phyloP scores from a whole-genome alignment of 2,888 invertebrate genomes.

The Cephus spinipes region DNA sequence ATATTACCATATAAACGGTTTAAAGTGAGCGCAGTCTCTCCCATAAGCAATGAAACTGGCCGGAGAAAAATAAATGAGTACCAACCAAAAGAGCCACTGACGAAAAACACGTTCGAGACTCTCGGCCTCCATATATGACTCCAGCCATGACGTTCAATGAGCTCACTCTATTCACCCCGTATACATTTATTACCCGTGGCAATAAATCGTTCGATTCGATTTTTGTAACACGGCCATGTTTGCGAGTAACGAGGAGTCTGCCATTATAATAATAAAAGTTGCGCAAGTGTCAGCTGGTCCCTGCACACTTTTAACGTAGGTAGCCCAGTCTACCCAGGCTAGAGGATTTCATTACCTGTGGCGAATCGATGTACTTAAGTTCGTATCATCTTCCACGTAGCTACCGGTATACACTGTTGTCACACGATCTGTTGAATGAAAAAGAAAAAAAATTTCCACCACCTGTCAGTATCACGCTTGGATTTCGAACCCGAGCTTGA shows the following conservation, averaged over 20 bases:
- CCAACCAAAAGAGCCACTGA: not conserved
- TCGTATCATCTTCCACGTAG: slow-evolving; percentile 51
- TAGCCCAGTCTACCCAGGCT: not conserved
- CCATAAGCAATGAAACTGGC: slow-evolving; percentile 1
- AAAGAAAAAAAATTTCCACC: not conserved
- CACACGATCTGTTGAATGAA: slow-evolving; percentile 46
- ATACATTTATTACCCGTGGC: not conserved
- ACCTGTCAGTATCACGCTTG: not conserved
- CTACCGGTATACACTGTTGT: slow-evolving; percentile 60
- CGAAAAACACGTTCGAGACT: slow-evolving; percentile 2
- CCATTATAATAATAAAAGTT: not conserved
- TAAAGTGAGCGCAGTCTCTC: not conserved
- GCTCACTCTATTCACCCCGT: not conserved
- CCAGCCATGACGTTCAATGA: not conserved
- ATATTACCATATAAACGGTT: slow-evolving; percentile 32
- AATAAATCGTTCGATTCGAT: slow-evolving; percentile 3
- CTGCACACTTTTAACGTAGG: slow-evolving; percentile 26
- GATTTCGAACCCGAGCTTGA: not conserved
- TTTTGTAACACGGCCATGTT: not conserved
- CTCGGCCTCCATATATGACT: not conserved
- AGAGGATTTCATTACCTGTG: not conserved
- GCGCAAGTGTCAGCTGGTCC: slow-evolving; percentile 51
- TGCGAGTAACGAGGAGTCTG: not conserved
- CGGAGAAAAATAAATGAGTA: not conserved
- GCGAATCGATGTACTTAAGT: slow-evolving; percentile 3